Conservation (phyloP, 2,888 invertebrate species). For the Nemurella pictetii region DNA sequence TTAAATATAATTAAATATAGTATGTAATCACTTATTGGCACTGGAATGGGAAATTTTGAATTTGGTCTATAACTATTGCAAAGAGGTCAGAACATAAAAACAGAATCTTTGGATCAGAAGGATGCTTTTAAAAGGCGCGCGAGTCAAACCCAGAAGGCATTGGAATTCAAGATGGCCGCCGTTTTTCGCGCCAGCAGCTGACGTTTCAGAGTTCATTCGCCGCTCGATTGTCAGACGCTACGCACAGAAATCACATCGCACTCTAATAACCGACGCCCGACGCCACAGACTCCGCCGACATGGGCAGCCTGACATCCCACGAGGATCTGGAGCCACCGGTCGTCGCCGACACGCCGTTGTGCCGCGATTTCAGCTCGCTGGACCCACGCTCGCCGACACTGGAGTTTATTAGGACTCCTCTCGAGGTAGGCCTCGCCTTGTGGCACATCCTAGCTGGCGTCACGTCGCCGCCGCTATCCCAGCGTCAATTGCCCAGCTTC, state of each 20-base stretch:
- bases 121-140: background rate
- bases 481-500: too few relatives aligned
- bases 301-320: background rate
- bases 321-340: background rate
- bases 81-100: too few relatives aligned
- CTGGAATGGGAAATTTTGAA: too few relatives aligned
- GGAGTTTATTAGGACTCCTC: slow-evolving; percentile 32
- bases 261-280: too few relatives aligned
- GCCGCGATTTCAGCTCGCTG: background rate
- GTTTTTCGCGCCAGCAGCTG: background rate
- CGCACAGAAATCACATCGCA: too few relatives aligned
- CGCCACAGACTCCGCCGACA: background rate
- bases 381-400: slow-evolving; percentile 34
- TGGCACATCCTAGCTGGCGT: too few relatives aligned
- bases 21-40: too few relatives aligned
- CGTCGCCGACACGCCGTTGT: background rate
- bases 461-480: too few relatives aligned
- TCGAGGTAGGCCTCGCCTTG: too few relatives aligned
- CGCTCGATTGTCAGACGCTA: background rate
- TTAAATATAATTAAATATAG: too few relatives aligned
- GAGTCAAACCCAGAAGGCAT: background rate
- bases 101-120: too few relatives aligned
- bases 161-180: background rate
- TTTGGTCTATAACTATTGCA: too few relatives aligned
- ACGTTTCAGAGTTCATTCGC: background rate